phyloP scores from a whole-genome alignment of 2,113 vertebrate species.

The Phocoena phocoena region DNA sequence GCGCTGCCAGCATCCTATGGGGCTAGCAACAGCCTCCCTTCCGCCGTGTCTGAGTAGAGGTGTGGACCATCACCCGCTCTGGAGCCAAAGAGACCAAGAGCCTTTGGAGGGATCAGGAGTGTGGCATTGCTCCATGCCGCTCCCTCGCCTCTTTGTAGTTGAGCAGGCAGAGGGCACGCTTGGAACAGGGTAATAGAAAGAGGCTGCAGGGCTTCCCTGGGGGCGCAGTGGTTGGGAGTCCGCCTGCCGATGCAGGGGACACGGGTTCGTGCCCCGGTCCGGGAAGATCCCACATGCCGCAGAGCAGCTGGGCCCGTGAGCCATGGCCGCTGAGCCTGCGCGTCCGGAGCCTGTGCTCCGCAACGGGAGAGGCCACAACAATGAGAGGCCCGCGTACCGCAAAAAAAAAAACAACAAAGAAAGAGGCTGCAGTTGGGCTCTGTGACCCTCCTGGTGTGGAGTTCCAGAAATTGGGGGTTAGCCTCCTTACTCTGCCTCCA shows the following conservation, averaged over 20 bases:
- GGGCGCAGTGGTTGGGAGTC: too few relatives aligned
- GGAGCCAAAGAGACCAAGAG: background rate
- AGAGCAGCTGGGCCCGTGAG: fast-evolving
- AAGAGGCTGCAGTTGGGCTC: background rate
- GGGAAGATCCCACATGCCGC: too few relatives aligned
- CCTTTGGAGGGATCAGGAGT: background rate
- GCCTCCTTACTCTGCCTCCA: background rate
- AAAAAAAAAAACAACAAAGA: too few relatives aligned
- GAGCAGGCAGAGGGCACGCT: background rate
- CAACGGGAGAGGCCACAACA: fast-evolving
- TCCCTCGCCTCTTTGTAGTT: background rate
- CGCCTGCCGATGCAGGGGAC: too few relatives aligned
- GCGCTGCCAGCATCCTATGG: background rate
- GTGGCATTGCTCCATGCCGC: fast-evolving
- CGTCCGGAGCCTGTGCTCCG: too few relatives aligned
- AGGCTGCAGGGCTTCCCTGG: too few relatives aligned
- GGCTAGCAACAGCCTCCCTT: background rate
- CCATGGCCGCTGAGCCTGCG: too few relatives aligned
- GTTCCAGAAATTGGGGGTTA: background rate
- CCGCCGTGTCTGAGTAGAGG: background rate
- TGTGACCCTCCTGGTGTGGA: fast-evolving
- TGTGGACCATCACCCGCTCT: background rate
- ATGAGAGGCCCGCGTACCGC: too few relatives aligned
- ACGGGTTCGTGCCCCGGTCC: too few relatives aligned
- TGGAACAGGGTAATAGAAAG: background rate